These are phyloP conservation scores for Mastomys natalensis DNA, from an alignment of 2,113 vertebrate genomes.

Conservation along the genomic window DNA sequence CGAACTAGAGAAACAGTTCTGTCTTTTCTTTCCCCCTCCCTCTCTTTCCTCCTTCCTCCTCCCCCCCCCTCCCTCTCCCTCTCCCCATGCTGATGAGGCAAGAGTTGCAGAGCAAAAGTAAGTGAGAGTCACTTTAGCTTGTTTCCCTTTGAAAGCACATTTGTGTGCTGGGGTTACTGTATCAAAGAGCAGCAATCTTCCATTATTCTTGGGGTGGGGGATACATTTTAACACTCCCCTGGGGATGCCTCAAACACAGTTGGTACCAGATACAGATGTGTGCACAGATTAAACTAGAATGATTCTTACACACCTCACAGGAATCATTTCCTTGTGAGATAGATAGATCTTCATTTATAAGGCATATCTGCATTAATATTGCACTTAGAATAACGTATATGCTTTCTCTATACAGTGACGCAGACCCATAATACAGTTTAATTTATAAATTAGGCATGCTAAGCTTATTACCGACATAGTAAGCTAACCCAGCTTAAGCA, in stretches of 20 bases:
- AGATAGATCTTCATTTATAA: not conserved
- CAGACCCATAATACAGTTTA: not conserved
- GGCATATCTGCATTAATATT: not conserved
- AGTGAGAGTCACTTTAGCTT: not conserved
- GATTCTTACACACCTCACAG: not conserved
- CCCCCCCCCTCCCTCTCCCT: rapidly evolving
- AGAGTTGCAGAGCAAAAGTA: not conserved
- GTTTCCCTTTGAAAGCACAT: not conserved
- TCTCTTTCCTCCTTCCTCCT: rapidly evolving
- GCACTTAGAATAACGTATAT: not conserved
- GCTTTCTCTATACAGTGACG: not conserved
- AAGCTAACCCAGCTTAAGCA: not conserved
- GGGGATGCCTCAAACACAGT: not conserved
- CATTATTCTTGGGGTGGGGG: too few species aligned
- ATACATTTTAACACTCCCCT: not conserved
- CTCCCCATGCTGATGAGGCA: not conserved
- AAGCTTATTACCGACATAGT: not conserved
- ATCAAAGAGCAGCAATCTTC: not conserved
- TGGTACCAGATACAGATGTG: too few species aligned
- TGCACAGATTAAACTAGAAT: not conserved
- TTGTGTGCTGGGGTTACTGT: not conserved
- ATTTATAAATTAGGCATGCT: not conserved
- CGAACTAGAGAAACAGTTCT: not conserved
- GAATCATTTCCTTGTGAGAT: not conserved
- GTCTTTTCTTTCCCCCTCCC: too few species aligned